phyloP scores from a whole-genome alignment of 2,797 vertebrate genomes.

The Myotis vivesi region DNA sequence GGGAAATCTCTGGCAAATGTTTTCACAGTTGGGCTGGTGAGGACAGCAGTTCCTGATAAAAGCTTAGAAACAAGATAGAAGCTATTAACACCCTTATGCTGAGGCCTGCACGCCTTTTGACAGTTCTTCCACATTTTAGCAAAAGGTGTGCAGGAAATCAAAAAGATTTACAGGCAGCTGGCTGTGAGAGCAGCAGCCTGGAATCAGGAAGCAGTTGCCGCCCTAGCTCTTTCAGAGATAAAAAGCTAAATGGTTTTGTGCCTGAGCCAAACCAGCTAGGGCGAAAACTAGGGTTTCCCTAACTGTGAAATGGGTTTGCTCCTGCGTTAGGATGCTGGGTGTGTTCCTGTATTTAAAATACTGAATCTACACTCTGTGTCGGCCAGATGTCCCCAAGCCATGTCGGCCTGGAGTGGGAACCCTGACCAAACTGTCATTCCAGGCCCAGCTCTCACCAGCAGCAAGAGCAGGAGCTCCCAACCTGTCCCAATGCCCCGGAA shows the following conservation, averaged over 20 bases:
- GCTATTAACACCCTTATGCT: not conserved
- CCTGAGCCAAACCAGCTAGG: too few relatives aligned
- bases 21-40: conserved; percentile 13
- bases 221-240: not conserved
- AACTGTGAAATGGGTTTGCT: not conserved
- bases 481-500: not conserved
- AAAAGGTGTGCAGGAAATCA: not conserved
- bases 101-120: not conserved
- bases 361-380: not conserved
- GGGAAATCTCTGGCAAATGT: conserved; percentile 49
- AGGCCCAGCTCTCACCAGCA: not conserved
- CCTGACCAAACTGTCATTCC: not conserved
- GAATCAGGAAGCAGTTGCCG: not conserved
- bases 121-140: not conserved
- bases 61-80: conserved; percentile 28
- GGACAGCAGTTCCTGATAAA: conserved; percentile 50
- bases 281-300: not conserved
- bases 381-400: not conserved
- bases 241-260: not conserved
- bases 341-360: not conserved
- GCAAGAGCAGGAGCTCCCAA: not conserved
- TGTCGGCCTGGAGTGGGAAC: not conserved
- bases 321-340: not conserved
- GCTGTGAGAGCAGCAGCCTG: not conserved
- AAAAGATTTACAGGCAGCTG: not conserved